phyloP scores from a whole-genome alignment of 2,113 vertebrate genomes.

The Orthonyx spaldingii region DNA sequence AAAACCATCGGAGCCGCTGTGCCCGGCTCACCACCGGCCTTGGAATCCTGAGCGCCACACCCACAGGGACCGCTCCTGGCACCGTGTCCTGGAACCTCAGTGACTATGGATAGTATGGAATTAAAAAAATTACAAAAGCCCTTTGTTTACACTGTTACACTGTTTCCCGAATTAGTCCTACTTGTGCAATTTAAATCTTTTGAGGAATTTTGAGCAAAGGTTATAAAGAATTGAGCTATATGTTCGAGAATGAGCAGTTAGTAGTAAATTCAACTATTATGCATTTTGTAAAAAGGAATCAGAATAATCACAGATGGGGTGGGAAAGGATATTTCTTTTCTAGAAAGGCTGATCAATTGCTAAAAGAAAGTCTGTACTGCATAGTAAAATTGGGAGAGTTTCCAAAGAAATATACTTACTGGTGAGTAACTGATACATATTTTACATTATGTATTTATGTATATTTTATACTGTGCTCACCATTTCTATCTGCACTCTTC shows the following conservation, averaged over 20 bases:
- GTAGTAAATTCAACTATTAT: neutral
- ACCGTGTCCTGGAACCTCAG: rapidly evolving
- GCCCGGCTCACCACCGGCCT: rapidly evolving
- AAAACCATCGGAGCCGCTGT: rapidly evolving
- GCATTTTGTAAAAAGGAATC: neutral
- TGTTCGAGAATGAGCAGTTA: neutral
- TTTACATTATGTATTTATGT: neutral
- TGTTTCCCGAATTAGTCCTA: neutral
- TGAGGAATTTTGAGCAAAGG: neutral
- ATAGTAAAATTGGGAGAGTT: neutral
- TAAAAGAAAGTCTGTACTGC: neutral
- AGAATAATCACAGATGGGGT: neutral
- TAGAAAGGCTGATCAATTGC: neutral
- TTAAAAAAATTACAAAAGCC: neutral
- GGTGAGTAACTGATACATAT: neutral
- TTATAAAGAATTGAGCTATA: neutral
- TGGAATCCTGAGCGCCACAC: rapidly evolving
- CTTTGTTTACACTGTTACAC: neutral
- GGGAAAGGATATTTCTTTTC: no score
- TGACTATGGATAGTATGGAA: rapidly evolving
- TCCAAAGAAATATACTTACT: neutral
- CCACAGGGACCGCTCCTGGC: neutral
- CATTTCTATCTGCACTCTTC: neutral
- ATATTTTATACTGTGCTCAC: neutral
- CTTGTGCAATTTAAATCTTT: neutral